A percentile compares a stretch with the other conserved stretches of the same genome.
Conservation (phyloP, 2,888 invertebrate genomes). For the Ptychoptera contaminata region DNA sequence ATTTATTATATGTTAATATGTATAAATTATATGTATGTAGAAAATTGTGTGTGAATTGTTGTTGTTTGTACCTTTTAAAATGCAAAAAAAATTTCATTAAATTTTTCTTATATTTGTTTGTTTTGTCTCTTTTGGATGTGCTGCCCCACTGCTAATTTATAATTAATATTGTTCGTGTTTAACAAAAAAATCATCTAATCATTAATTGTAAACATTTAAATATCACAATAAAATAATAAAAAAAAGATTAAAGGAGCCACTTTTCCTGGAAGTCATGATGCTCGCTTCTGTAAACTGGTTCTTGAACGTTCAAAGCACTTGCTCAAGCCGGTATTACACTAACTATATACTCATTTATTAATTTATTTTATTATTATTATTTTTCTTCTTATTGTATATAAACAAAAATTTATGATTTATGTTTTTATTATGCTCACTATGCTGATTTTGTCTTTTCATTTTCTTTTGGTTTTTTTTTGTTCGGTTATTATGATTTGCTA, state of each 20-base stretch:
- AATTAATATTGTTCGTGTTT: not conserved
- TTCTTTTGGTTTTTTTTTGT: not conserved
- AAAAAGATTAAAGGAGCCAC: conserved; percentile 84
- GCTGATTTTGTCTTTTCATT: conserved; percentile 7
- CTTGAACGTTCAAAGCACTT: conserved; percentile 93
- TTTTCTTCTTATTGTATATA: too few relatives aligned
- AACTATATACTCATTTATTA: conserved; percentile 4
- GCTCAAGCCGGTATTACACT: conserved; percentile 71
- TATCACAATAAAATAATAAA: not conserved
- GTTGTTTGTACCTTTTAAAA: too few relatives aligned
- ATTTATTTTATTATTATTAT: not conserved
- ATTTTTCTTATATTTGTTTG: not conserved
- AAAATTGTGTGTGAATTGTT: too few relatives aligned
- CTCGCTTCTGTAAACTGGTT: conserved; percentile 89
- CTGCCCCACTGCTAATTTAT: not conserved
- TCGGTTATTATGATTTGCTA: not conserved
- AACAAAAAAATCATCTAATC: not conserved
- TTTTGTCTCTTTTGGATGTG: not conserved
- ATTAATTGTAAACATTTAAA: not conserved
- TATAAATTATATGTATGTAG: too few relatives aligned
- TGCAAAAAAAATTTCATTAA: too few relatives aligned
- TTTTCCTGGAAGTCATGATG: conserved; percentile 92
- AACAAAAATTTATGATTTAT: conserved; percentile 16
- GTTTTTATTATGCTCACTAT: conserved; percentile 20
- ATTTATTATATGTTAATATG: too few relatives aligned